phyloP scores from a whole-genome alignment of 2,113 vertebrate genomes.

The Ictalurus furcatus region DNA sequence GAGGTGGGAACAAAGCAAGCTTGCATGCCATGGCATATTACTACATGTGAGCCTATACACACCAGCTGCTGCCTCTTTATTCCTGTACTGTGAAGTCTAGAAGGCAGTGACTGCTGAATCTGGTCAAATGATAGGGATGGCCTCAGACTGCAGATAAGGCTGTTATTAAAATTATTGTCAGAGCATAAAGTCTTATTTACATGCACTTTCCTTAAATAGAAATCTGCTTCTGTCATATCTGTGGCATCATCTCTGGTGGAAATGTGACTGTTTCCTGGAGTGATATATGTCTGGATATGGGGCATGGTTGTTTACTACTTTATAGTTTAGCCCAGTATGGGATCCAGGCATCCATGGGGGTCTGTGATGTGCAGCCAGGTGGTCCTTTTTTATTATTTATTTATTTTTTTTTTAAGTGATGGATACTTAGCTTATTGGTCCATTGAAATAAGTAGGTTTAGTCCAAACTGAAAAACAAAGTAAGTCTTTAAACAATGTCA shows the following conservation, averaged over 20 bases:
- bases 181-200: neutral
- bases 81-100: neutral
- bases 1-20: neutral
- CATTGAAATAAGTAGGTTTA: neutral
- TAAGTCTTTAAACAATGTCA: neutral
- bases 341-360: neutral
- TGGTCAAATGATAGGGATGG: neutral
- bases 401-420: no score
- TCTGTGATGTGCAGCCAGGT: neutral
- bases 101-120: neutral
- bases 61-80: conserved; percentile 6
- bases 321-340: neutral
- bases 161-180: neutral
- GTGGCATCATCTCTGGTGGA: neutral
- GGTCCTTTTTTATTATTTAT: neutral
- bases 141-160: neutral
- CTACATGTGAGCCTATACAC: neutral
- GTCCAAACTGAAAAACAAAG: neutral
- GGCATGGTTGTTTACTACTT: neutral
- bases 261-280: neutral
- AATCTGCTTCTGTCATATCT: neutral
- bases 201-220: conserved; percentile 17
- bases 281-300: neutral
- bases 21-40: neutral
- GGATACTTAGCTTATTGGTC: neutral